Evolutionary conservation across 2,797 vertebrate species (phyloP), one percentile per base, ranked within the genome.

Genomic region (Sebastes steindachneri): DNA sequence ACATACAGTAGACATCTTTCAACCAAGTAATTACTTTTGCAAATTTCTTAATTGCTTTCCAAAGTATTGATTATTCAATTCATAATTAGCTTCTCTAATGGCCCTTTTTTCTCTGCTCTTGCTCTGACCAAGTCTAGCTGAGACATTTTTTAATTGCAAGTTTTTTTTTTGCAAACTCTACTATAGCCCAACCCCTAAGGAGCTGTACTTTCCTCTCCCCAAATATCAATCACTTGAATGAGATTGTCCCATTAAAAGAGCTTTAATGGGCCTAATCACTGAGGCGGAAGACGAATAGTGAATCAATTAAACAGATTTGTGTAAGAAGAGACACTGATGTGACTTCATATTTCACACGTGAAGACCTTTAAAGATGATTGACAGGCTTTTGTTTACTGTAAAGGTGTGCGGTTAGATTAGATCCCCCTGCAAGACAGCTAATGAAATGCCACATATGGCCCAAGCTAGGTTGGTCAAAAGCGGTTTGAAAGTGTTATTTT

Each of bases 221-320:
- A 92, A 95, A 93, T 94, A 93, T 94, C 93, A 93, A 94, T 95
- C 94, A 94, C 91, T 86, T 80, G 83, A 92, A 93, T 92, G 87
- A 94, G 92, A 93, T 92, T 94, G 95, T 93, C 79, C 92, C 87
- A 93, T 95, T 94, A 94, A 93, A 94, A 82, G 72, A 77, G 82
- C 83, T 90, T 95, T 94, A 94, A 94, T 95, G 88, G 87, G 86
- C 79, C 90, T 94, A 95, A 95, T 94, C 92, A 92, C 86, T 91
- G 91, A 95, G 91, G 95, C 89, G 72, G 90, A 84, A 91, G 89
- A 91, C 68, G 85, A 91, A 87, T 77, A 84, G 88, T 73, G 83
- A 93, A 92, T 95, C 95, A 93, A 93, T 94, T 95, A 92, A 91
- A 90, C 82, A 89, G 83, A 92, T 93, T 92, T 89, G 88, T 92